These are phyloP conservation scores for Heliconius hermathena DNA, from an alignment of 1,140 invertebrate species.

Conservation along the genomic window DNA sequence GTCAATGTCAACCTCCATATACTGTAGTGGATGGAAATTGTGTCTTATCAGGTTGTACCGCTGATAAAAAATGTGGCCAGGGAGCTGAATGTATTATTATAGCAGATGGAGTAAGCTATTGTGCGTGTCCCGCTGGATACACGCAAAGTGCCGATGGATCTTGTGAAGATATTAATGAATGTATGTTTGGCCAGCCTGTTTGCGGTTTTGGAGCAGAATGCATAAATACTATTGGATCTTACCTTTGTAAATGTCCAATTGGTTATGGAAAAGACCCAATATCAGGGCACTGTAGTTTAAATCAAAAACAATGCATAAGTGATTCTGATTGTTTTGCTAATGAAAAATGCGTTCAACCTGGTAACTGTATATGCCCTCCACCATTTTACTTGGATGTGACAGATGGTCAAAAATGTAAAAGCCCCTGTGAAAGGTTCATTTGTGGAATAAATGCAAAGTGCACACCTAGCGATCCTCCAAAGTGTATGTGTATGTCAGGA, in stretches of 20 bases:
- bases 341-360: conserved; percentile 95
- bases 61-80: conserved; percentile 88
- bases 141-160: conserved; percentile 87
- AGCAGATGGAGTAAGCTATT: conserved; percentile 94
- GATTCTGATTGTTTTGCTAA: conserved; percentile 92
- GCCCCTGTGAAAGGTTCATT: conserved; percentile 92
- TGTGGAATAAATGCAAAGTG: conserved; percentile 97
- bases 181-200: conserved; percentile 87
- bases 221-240: conserved; percentile 89
- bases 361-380: conserved; percentile 93
- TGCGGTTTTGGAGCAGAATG: conserved; percentile 94
- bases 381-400: conserved; percentile 92
- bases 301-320: conserved; percentile 89
- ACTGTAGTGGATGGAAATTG: conserved; percentile 91
- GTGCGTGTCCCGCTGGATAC: conserved; percentile 92
- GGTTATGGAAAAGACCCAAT: conserved; percentile 85
- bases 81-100: conserved; percentile 94
- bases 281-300: conserved; percentile 88
- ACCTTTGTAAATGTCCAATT: conserved; percentile 90
- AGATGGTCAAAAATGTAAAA: conserved; percentile 93
- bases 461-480: conserved; percentile 93
- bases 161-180: conserved; percentile 93
- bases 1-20: conserved; percentile 93
- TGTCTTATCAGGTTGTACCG: conserved; percentile 91
- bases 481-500: conserved; percentile 92